A percentile compares a stretch with the other conserved stretches of the same genome.
These are phyloP conservation scores for Lochmaea crataegi DNA, from an alignment of 2,888 invertebrate genomes.

Conservation along the genomic window DNA sequence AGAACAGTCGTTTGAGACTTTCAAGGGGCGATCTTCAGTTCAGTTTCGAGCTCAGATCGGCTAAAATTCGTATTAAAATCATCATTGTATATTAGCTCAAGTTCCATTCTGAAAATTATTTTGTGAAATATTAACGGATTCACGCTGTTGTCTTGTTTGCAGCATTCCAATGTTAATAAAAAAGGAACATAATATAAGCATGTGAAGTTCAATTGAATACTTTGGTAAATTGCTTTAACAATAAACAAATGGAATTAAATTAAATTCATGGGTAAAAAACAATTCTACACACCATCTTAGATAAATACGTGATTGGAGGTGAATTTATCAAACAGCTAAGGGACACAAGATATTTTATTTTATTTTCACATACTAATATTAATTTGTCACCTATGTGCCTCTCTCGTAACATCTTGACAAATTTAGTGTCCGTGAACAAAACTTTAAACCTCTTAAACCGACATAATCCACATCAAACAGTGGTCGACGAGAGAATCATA, in stretches of 20 bases:
- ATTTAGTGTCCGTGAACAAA: too few species aligned
- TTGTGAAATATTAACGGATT: conserved; percentile 32
- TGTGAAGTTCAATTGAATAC: not conserved
- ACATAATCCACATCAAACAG: too few species aligned
- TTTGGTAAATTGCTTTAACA: not conserved
- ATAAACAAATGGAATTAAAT: conserved; percentile 8
- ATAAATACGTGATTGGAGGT: too few species aligned
- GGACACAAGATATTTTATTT: too few species aligned
- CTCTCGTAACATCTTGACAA: too few species aligned
- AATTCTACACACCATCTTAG: too few species aligned
- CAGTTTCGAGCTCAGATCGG: conserved; percentile 44
- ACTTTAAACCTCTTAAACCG: too few species aligned
- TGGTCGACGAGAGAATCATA: too few species aligned
- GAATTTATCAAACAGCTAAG: too few species aligned
- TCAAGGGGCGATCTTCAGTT: conserved; percentile 38
- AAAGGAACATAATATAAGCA: too few species aligned
- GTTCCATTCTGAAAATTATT: conserved; percentile 48
- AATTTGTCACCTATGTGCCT: too few species aligned
- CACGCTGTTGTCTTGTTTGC: conserved; percentile 12
- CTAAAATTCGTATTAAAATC: conserved; percentile 56
- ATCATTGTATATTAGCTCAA: conserved; percentile 55
- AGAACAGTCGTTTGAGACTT: conserved; percentile 54
- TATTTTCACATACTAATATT: too few species aligned
- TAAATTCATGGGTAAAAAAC: not conserved
- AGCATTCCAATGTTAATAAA: not conserved